phyloP scores from a whole-genome alignment of 1,140 invertebrate species.

The Trichomalopsis sarcophagae region DNA sequence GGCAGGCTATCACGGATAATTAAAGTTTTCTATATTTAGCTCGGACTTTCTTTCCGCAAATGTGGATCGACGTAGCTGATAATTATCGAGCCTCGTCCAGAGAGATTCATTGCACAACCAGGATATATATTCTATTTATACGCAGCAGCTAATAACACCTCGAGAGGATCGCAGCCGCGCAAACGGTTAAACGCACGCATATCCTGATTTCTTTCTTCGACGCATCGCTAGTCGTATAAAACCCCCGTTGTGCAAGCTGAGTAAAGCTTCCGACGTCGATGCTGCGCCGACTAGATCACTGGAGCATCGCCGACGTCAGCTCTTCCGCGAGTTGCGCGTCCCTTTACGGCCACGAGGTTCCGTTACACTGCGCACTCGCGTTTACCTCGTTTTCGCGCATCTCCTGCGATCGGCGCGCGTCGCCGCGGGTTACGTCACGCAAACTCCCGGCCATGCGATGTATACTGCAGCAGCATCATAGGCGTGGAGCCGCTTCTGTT shows the following conservation, averaged over 20 bases:
- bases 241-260: not conserved
- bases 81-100: not conserved
- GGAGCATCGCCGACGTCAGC: slow-evolving; percentile 13
- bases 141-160: not conserved
- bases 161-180: not conserved
- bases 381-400: not conserved
- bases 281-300: slow-evolving; percentile 26
- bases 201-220: not conserved
- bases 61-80: not conserved
- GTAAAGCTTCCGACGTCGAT: not conserved
- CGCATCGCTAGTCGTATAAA: too few relatives aligned
- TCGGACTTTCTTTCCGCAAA: slow-evolving; percentile 27
- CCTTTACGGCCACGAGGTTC: slow-evolving; percentile 7
- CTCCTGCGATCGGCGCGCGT: not conserved
- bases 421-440: not conserved
- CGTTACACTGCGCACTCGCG: slow-evolving; percentile 7
- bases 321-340: not conserved
- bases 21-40: slow-evolving; percentile 24
- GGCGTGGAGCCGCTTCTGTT: too few relatives aligned
- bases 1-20: not conserved
- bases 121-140: not conserved
- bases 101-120: not conserved
- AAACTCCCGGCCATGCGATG: too few relatives aligned
- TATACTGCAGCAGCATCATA: too few relatives aligned
- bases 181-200: not conserved